Conservation (phyloP, 2,113 vertebrate species). For the Crypturellus undulatus region DNA sequence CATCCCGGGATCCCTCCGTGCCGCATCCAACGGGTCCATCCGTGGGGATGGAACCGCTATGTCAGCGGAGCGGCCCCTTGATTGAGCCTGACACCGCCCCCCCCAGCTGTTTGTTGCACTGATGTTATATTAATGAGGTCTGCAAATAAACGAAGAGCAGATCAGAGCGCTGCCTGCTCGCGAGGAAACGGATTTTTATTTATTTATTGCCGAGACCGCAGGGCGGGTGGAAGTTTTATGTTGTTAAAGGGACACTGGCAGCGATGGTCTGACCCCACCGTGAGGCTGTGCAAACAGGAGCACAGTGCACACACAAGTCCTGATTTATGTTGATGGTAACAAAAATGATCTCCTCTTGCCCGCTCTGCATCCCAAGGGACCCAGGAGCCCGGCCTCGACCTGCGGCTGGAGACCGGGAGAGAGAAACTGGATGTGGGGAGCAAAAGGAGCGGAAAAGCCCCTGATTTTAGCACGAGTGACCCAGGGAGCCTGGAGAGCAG, state of each 20-base stretch:
- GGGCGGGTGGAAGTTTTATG: slow-evolving; percentile 13
- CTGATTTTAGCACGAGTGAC: neutral
- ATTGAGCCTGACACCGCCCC: slow-evolving; percentile 81
- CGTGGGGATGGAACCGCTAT: slow-evolving; percentile 82
- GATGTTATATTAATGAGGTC: slow-evolving; percentile 86
- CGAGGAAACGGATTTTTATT: slow-evolving; percentile 70
- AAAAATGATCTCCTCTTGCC: neutral
- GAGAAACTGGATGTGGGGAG: neutral
- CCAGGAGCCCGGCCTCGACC: neutral
- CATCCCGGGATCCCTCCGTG: slow-evolving; percentile 67
- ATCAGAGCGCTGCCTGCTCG: slow-evolving; percentile 76
- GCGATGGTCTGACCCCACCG: neutral
- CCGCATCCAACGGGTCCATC: slow-evolving; percentile 70
- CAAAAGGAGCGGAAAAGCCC: neutral
- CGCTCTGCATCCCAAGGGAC: rapidly evolving
- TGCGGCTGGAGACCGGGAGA: neutral
- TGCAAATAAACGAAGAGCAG: slow-evolving; percentile 80
- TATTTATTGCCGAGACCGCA: slow-evolving; percentile 69
- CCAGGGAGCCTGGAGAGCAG: neutral
- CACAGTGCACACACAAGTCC: neutral
- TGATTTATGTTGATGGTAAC: neutral
- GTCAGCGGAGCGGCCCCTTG: slow-evolving; percentile 82
- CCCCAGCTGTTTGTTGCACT: slow-evolving; percentile 82
- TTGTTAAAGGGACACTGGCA: neutral
- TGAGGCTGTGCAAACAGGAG: neutral